Evolutionary conservation across 2,113 vertebrate species (phyloP).

Genomic region (Dipodomys stephensi): DNA sequence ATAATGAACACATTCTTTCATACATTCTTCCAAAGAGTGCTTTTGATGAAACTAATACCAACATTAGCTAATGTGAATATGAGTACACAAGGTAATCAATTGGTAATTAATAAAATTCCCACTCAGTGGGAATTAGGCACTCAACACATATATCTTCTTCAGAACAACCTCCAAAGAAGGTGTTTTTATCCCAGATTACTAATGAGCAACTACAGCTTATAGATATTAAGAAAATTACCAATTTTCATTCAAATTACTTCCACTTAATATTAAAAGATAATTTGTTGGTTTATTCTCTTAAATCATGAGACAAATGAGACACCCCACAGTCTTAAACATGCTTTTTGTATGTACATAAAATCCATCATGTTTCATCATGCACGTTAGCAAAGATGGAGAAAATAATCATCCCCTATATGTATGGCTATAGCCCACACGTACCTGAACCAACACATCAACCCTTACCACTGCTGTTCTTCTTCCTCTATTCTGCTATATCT

Average conservation of each 20-base stretch:
- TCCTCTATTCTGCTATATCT: background rate
- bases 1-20: background rate
- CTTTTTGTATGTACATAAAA: conserved; percentile 52
- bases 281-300: conserved; percentile 42
- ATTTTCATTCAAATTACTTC: conserved; percentile 37
- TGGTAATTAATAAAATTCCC: background rate
- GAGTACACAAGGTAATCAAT: background rate
- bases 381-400: conserved; percentile 16
- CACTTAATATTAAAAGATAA: conserved; percentile 49
- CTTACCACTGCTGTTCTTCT: background rate
- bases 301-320: conserved; percentile 56
- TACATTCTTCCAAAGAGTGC: conserved; percentile 33
- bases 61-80: background rate
- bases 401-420: background rate
- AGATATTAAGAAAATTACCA: conserved; percentile 34
- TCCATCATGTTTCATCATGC: conserved; percentile 6
- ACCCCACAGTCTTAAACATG: conserved; percentile 34
- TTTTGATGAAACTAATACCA: background rate
- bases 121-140: background rate
- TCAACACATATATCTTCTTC: background rate
- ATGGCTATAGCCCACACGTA: background rate
- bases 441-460: background rate
- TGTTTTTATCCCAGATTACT: conserved; percentile 26
- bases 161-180: background rate
- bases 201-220: conserved; percentile 25